These are phyloP conservation scores for Drepanosiphum platanoidis DNA, from an alignment of 2,888 invertebrate genomes.

Conservation along the genomic window DNA sequence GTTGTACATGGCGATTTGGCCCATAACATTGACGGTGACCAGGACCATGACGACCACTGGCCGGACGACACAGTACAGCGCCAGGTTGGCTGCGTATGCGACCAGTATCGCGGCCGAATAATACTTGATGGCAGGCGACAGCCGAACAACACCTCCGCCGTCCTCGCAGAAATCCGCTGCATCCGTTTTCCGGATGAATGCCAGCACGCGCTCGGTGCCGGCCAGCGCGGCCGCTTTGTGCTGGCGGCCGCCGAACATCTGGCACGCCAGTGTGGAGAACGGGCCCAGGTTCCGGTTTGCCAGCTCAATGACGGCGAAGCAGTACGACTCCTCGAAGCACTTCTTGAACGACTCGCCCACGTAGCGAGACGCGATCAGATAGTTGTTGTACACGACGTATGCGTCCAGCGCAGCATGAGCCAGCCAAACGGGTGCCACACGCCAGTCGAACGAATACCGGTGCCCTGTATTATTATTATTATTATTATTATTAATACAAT, in stretches of 20 bases:
- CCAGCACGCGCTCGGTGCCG: slow-evolving; percentile 28
- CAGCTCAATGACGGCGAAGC: slow-evolving; percentile 31
- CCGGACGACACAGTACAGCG: background rate
- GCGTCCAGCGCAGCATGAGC: background rate
- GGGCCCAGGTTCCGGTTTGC: slow-evolving; percentile 28
- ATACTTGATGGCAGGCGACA: background rate
- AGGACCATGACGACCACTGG: background rate
- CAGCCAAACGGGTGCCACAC: slow-evolving; percentile 3
- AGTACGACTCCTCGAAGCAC: slow-evolving; percentile 38
- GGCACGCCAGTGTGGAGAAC: background rate
- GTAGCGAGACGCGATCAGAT: background rate
- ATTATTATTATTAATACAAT: too few species aligned
- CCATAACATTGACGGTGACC: background rate
- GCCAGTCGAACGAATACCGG: slow-evolving; percentile 26
- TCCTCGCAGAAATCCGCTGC: background rate
- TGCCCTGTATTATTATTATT: background rate
- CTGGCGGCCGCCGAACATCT: background rate
- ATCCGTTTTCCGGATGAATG: slow-evolving; percentile 12
- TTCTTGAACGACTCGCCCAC: slow-evolving; percentile 21
- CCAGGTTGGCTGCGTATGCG: background rate
- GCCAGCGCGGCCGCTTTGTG: slow-evolving; percentile 7
- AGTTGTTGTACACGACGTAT: background rate
- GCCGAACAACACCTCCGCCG: background rate
- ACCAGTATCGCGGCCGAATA: background rate
- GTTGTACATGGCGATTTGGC: background rate